phyloP scores from a whole-genome alignment of 2,113 vertebrate species.

The Lates calcarifer region DNA sequence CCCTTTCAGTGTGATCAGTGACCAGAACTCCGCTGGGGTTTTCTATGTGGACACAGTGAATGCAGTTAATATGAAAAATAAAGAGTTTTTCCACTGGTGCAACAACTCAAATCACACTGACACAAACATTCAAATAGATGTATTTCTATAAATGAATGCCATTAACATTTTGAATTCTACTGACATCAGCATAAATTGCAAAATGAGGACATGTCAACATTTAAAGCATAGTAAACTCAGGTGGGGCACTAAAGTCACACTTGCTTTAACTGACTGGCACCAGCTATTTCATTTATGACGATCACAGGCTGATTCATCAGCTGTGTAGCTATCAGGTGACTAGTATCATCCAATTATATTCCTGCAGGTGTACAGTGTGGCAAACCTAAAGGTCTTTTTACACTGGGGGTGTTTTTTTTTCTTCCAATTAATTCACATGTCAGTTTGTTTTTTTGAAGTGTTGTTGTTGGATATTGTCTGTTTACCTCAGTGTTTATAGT shows the following conservation, averaged over 20 bases:
- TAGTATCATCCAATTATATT: neutral
- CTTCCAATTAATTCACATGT: too few relatives aligned
- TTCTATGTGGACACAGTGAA: neutral
- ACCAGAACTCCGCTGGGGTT: neutral
- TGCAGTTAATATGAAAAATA: slow-evolving; percentile 12
- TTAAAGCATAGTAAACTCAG: neutral
- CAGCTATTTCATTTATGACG: neutral
- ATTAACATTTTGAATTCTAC: neutral
- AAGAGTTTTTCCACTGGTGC: neutral
- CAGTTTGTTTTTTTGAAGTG: too few relatives aligned
- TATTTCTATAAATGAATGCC: neutral
- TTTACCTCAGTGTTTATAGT: too few relatives aligned
- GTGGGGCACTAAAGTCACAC: neutral
- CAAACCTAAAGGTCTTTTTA: too few relatives aligned
- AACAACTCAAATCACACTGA: neutral
- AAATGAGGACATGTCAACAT: neutral
- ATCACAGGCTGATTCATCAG: neutral
- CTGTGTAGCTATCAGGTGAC: neutral
- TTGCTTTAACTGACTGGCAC: neutral
- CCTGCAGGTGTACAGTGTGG: neutral
- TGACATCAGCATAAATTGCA: neutral
- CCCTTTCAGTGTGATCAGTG: slow-evolving; percentile 23
- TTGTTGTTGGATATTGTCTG: neutral
- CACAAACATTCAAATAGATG: slow-evolving; percentile 2
- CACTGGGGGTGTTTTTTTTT: too few relatives aligned